Base-by-base conservation (phyloP, 1,140 invertebrate species). In the Brachionus calyciflorus region DNA sequence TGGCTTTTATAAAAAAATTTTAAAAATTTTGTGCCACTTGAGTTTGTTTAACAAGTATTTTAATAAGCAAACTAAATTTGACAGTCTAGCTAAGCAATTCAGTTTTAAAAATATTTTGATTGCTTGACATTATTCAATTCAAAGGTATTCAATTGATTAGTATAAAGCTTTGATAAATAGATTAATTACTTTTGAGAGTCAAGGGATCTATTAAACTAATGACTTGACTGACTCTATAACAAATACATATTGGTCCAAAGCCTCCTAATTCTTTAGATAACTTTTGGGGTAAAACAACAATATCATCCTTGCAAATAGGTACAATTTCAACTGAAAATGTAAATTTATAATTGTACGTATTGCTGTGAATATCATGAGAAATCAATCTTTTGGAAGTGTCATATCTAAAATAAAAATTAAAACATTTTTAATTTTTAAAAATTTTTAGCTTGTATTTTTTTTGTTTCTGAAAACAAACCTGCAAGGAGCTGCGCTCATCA, bases 361-460 rank as follows among this genome's bases (percentile, higher is more conserved):
- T 99, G 82, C 91, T 98, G 83, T 95, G 93, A 37, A 93, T 92
- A 85, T 99, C 97, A 82, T 99, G 96, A 1, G 96, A 98, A 79
- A 99, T 91, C 10, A 99, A 87, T 81, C 96, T 94, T 84, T 98
- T 95, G 0, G 94, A 95, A 80, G 91, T 90, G 77, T 91, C 89
- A 83, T 90, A 91, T n/a, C n/a, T n/a, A n/a, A n/a, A n/a, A n/a
- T n/a, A n/a, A n/a, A n/a, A n/a, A n/a, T n/a, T n/a, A 28, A 4
- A 40, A 24, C 33, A 55, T 6, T 21, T 28, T 44, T 14, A 70
- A 53, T 40, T 17, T 28, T 37, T 70, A 46, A 76, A 28, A 46
- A 19, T 14, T 24, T 26, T 76, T 46, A 17, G 4, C 3, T 40
- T 6, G 12, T 6, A 6, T 40, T 6, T 6, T 6, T 40, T 40